Evolutionary conservation across 2,888 invertebrate genomes (phyloP), one percentile per base, ranked within the genome.

Genomic region (Drosophila sordidula): DNA sequence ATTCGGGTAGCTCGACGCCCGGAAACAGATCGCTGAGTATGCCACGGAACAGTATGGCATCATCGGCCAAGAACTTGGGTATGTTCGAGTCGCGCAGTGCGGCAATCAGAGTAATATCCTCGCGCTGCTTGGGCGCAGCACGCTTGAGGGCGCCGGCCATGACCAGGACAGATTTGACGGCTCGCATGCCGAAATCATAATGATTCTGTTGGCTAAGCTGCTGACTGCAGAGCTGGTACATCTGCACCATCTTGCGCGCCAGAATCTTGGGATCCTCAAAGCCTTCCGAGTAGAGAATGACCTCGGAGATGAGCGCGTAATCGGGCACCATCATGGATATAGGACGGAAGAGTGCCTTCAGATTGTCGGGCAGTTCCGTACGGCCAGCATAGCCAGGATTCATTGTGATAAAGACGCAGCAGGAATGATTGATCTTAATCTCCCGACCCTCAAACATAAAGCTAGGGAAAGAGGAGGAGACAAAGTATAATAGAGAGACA

Each of bases 281-380:
- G 9, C 98, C 98, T 93, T 98, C 97, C 0, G 97, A 97, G 91
- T 98, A 98, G n/a, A 98, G 92, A 71, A 97, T 97, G 4, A 98
- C 97, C 93, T 98, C 98, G 46, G 98, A 97, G 82, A 98, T 97
- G 12, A 97, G 93, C 6, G 95, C 96, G 90, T 98, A 98, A 93
- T 97, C 97, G 0, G 97, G 97, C 39, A 97, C 97, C 97, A 97
- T 97, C 97, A 97, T 97, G 1, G 97, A 94, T 75, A 97, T 95
- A 0, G 97, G 97, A 65, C 97, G 94, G 91, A 97, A 97, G 12
- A 97, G 91, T 0, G 97, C 96, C 90, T 97, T 97, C 69, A 98
- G 92, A 91, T 97, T 98, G 87, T 97, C 97, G 0, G 98, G 97
- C 41, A 98, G 92, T 90, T 97, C 97, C 0, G 97, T 97, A 63